Evolutionary conservation across 2,797 vertebrate genomes (phyloP).

Genomic region (Pangasius krempfi): DNA sequence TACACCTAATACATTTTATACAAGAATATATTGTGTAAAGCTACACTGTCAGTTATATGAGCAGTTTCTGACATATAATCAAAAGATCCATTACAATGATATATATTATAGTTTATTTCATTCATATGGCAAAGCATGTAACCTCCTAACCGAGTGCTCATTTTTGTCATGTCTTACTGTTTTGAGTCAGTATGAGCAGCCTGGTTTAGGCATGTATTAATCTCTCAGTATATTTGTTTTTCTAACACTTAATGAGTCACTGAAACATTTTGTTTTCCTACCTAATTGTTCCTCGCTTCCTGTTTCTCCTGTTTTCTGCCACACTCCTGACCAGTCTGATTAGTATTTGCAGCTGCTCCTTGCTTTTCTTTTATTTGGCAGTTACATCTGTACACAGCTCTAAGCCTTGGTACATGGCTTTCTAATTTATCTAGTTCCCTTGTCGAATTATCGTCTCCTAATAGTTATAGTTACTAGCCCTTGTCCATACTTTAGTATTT

Average conservation of each 20-base stretch:
- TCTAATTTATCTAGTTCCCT: too few species aligned
- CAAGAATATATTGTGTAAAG: not conserved
- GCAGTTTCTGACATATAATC: not conserved
- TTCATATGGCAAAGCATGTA: not conserved
- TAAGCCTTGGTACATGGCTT: not conserved
- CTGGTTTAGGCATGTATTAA: not conserved
- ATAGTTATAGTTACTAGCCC: not conserved
- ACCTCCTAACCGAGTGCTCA: not conserved
- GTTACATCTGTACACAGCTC: not conserved
- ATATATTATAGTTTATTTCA: not conserved
- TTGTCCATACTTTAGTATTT: not conserved
- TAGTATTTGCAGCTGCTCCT: not conserved
- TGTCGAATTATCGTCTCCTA: not conserved
- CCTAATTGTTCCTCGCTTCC: not conserved
- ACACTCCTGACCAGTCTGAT: not conserved
- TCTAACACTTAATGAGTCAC: not conserved
- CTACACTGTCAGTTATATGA: not conserved
- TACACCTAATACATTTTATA: not conserved
- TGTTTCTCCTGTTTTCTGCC: not conserved
- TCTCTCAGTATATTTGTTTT: not conserved
- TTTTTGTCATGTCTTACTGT: not conserved
- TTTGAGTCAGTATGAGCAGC: not conserved
- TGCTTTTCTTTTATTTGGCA: not conserved
- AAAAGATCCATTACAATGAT: not conserved
- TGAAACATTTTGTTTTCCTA: not conserved